A percentile compares a stretch with the other conserved stretches of the same genome.
These are phyloP conservation scores for Rhyzopertha dominica DNA, from an alignment of 1,140 invertebrate genomes.

Conservation along the genomic window DNA sequence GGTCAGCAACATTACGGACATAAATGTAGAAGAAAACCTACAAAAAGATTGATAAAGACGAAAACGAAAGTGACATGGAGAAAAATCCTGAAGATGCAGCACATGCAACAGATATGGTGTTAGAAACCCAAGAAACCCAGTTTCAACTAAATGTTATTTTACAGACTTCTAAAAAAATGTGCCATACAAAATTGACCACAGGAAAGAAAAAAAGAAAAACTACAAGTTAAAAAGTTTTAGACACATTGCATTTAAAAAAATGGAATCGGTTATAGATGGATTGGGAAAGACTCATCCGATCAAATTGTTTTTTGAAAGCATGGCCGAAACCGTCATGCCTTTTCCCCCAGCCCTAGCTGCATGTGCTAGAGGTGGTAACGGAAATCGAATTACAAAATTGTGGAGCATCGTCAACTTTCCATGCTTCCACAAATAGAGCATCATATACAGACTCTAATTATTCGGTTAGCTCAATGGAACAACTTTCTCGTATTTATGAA, in stretches of 20 bases:
- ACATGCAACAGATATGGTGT: not conserved
- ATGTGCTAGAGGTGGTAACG: constrained; percentile 6
- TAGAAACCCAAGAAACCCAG: not conserved
- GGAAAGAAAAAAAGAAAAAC: not conserved
- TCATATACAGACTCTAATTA: constrained; percentile 6
- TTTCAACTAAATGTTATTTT: no score
- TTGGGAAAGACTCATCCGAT: constrained; percentile 17
- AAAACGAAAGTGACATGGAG: not conserved
- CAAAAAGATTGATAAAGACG: not conserved
- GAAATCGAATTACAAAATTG: constrained; percentile 10
- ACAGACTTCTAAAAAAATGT: no score
- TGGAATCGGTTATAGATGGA: constrained; percentile 1
- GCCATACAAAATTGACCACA: not conserved
- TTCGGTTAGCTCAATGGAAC: not conserved
- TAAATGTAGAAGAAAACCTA: not conserved
- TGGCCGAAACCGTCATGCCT: constrained; percentile 23
- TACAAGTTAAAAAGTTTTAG: constrained; percentile 7
- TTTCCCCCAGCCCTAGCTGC: constrained; percentile 20
- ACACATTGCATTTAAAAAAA: not conserved
- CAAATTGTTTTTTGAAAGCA: constrained; percentile 25
- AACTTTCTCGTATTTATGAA: constrained; percentile 2
- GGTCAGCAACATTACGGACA: not conserved
- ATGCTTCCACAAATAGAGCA: not conserved
- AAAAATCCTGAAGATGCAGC: not conserved
- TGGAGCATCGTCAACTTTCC: constrained; percentile 1